Evolutionary conservation across 2,888 invertebrate species (phyloP).

Genomic region (Podabrus alpinus): DNA sequence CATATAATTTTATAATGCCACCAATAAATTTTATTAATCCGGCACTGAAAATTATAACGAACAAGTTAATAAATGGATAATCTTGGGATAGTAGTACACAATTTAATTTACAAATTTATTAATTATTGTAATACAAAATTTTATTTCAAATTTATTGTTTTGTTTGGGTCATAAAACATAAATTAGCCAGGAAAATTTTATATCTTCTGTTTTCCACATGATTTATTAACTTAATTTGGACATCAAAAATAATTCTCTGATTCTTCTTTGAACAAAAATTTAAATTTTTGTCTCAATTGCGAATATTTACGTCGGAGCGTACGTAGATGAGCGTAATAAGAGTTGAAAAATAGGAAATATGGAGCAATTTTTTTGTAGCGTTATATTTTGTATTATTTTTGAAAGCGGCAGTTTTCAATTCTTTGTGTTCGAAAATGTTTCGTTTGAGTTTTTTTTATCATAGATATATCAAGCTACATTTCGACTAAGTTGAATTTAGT

Average conservation of each 20-base stretch:
- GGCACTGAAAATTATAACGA: constrained; percentile 25
- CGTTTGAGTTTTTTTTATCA: constrained; percentile 5
- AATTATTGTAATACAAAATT: background rate
- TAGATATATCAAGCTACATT: constrained; percentile 8
- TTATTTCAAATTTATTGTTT: background rate
- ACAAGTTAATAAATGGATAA: constrained; percentile 2
- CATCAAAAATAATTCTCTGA: background rate
- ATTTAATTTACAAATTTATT: background rate
- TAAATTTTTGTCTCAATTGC: background rate
- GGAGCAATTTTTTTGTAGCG: constrained; percentile 10
- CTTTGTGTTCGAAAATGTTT: constrained; percentile 9
- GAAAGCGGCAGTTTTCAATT: constrained; percentile 11
- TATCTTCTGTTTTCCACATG: background rate
- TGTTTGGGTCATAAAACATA: background rate
- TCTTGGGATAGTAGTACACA: background rate
- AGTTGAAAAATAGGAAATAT: constrained; percentile 15
- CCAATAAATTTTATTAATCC: constrained; percentile 34
- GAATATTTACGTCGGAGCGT: background rate
- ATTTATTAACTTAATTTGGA: background rate
- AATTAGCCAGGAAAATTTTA: background rate
- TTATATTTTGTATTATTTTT: constrained; percentile 7
- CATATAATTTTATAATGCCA: constrained; percentile 30
- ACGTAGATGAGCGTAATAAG: constrained; percentile 10
- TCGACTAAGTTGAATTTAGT: constrained; percentile 18
- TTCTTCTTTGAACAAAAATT: background rate